A percentile compares a stretch with the other conserved stretches of the same genome.
These are phyloP conservation scores for Eudyptes chrysolophus DNA, from an alignment of 2,113 vertebrate species.

Conservation along the genomic window DNA sequence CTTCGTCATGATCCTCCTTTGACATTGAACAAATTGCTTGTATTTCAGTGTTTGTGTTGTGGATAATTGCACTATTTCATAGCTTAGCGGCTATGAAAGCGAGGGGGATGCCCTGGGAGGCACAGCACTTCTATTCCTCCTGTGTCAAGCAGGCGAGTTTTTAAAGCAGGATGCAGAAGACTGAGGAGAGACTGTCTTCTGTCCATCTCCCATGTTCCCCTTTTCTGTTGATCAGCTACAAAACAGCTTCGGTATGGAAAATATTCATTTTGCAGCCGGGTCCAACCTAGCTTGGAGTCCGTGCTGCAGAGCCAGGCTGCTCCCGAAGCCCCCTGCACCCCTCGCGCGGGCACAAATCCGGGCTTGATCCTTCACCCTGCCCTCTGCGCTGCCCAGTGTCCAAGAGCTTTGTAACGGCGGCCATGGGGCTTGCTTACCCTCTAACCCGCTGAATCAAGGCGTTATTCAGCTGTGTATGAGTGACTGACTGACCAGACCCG, in stretches of 20 bases:
- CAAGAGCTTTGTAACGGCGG: not conserved
- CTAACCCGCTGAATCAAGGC: not conserved
- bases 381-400: not conserved
- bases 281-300: not conserved
- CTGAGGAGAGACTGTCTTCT: no score
- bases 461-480: accelerated
- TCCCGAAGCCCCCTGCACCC: not conserved
- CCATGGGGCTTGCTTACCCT: not conserved
- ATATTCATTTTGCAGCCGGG: not conserved
- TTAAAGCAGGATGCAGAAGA: not conserved
- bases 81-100: not conserved
- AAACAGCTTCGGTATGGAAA: not conserved
- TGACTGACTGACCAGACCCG: accelerated
- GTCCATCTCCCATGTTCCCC: no score
- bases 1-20: not conserved
- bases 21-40: not conserved
- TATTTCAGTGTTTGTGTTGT: not conserved
- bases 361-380: no score
- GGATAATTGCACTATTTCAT: not conserved
- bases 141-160: accelerated
- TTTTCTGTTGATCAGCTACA: not conserved
- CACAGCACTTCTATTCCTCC: not conserved
- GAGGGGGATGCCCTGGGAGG: not conserved
- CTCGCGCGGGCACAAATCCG: accelerated
- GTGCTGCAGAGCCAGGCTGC: not conserved